Percentiles rank a stretch among this genome's conserved stretches.
phyloP scores from a whole-genome alignment of 1,140 invertebrate genomes.

The Drosophila virilis region DNA sequence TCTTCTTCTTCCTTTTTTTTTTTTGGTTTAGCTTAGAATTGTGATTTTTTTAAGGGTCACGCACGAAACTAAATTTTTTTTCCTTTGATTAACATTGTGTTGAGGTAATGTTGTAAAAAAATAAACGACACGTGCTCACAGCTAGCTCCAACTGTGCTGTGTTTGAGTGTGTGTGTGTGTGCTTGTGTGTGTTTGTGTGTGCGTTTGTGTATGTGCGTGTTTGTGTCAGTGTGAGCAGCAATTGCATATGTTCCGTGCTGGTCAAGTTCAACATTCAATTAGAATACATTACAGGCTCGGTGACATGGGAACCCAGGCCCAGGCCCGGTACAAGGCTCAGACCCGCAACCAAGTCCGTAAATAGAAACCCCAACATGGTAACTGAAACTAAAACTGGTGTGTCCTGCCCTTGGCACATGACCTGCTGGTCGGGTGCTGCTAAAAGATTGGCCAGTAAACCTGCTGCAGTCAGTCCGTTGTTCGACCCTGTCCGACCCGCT shows the following conservation, averaged over 20 bases:
- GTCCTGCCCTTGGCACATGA: conserved; percentile 53
- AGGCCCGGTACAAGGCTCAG: too few relatives aligned
- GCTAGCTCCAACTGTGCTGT: neutral
- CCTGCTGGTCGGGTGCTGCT: conserved; percentile 5
- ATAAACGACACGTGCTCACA: conserved; percentile 1
- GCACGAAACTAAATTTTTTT: neutral
- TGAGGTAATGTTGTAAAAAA: neutral
- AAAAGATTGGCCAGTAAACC: conserved; percentile 6
- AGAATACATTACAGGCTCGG: conserved; percentile 80
- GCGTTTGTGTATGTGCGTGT: conserved; percentile 14
- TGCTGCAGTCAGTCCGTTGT: neutral
- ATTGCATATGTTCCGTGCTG: conserved; percentile 47
- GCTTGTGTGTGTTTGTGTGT: conserved; percentile 1
- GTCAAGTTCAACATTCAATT: conserved; percentile 81
- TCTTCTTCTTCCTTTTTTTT: too few relatives aligned
- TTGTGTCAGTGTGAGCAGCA: conserved; percentile 1
- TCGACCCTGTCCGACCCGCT: neutral
- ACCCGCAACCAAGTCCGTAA: conserved; percentile 1
- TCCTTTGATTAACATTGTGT: neutral
- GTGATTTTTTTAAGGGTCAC: neutral
- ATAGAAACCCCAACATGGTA: neutral
- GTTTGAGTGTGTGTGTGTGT: conserved; percentile 2
- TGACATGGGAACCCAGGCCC: conserved; percentile 61
- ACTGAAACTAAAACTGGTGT: conserved; percentile 53
- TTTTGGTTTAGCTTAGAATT: neutral